Base-by-base conservation (phyloP, 1,140 invertebrate species). In the Helicoverpa armigera region DNA sequence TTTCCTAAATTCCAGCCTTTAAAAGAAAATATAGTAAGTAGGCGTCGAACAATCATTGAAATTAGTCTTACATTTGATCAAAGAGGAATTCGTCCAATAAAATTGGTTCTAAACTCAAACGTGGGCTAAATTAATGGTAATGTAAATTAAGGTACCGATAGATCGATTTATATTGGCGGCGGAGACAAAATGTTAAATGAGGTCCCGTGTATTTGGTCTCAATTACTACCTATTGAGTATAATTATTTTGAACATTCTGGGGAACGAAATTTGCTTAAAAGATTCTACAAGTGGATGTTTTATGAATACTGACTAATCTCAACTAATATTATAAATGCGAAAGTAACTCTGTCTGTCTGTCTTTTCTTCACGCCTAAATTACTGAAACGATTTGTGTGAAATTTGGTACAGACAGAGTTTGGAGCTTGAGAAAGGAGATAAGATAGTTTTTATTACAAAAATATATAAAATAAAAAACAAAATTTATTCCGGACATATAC, bases 131-230 rank as follows among this genome's bases (percentile, higher is more conserved):
- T 77, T 67, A 77, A 67, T 67, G 48, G 23, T 18, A 67, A 54
- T 65, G 48, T n/a, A 67, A 77, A 77, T 77, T 77, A 63, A 54
- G 51, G 75, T 65, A 54, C 56, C 56, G 18, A 67, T 67, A 77
- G 50, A 77, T 77, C 75, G 23, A 77, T 50, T n/a, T 29, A 54
- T 67, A 67, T 65, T 65, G 75, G 48, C 12, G 48, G 7, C 51
- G n/a, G 18, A 63, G 74, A 76, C 43, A 76, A 76, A 54, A 77
- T 77, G 61, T 18, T 67, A 31, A 77, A 65, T 29, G 16, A 63
- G 43, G 9, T 43, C 70, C 58, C 12, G 9, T 58, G 54, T 58
- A 73, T 72, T 72, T 29, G 13, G 16, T 5, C 5, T 23, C 5
- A 7, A 43, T 5, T 43, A 43, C 9, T 43, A 7, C 3, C 3